Evolutionary conservation across 2,797 vertebrate species (phyloP).

Genomic region (Ciconia nigra): DNA sequence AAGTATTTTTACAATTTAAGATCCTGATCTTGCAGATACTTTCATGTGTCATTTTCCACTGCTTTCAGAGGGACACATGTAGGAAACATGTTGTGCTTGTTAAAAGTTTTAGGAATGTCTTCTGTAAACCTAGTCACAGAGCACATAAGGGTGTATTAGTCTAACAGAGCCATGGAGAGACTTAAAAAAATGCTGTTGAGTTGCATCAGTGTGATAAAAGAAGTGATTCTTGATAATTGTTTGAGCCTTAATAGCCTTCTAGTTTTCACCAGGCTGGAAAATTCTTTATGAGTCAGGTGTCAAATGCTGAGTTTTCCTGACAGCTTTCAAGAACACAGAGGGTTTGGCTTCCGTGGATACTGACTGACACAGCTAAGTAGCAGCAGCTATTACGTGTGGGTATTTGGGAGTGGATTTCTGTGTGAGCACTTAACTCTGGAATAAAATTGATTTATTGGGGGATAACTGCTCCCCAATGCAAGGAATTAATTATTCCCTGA

Average conservation of each 20-base stretch:
- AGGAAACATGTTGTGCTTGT: background rate
- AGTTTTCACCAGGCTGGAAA: background rate
- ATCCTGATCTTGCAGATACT: background rate
- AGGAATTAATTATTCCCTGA: conserved; percentile 1
- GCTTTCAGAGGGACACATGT: background rate
- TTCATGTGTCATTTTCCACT: background rate
- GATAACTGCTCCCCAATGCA: background rate
- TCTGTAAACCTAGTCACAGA: background rate
- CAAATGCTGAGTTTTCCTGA: background rate
- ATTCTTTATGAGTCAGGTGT: background rate
- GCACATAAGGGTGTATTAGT: background rate
- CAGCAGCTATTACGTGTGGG: background rate
- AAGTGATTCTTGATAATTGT: background rate
- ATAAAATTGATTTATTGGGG: conserved; percentile 8
- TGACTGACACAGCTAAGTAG: background rate
- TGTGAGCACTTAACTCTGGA: background rate
- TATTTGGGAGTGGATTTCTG: background rate
- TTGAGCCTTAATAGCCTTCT: background rate
- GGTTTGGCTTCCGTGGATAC: background rate
- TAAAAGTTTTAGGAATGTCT: background rate
- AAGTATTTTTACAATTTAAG: background rate
- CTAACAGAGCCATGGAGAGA: background rate
- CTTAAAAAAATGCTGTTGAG: background rate
- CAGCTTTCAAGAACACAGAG: background rate
- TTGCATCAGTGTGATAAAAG: background rate